phyloP scores from a whole-genome alignment of 2,797 vertebrate genomes.

The Oryzias dopingdopingensis region DNA sequence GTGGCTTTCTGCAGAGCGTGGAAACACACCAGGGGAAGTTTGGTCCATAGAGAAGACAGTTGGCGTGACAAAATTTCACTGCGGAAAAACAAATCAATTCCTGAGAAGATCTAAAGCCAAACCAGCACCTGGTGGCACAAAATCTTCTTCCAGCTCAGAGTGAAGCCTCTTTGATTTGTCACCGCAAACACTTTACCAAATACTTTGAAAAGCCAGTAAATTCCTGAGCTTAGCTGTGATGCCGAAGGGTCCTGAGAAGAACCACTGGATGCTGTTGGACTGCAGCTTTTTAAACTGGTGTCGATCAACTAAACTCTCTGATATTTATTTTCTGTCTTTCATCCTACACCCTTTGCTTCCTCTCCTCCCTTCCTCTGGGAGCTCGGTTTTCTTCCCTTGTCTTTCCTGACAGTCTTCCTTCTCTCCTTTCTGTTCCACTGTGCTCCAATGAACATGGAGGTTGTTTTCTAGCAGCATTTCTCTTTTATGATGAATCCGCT shows the following conservation, averaged over 20 bases:
- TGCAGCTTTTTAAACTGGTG: not conserved
- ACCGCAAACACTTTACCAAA: too few relatives aligned
- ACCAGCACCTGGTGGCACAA: too few relatives aligned
- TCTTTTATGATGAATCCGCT: not conserved
- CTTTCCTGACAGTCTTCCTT: not conserved
- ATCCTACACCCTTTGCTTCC: not conserved
- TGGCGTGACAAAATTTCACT: too few relatives aligned
- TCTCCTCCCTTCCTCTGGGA: not conserved
- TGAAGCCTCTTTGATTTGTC: too few relatives aligned
- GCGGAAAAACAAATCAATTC: too few relatives aligned
- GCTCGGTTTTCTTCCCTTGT: not conserved
- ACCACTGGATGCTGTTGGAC: not conserved
- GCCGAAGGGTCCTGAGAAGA: not conserved
- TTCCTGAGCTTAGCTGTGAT: too few relatives aligned
- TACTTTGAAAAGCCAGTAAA: too few relatives aligned
- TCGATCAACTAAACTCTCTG: not conserved
- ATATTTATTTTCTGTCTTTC: conserved; percentile 5
- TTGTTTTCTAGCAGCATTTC: not conserved
- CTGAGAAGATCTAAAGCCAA: too few relatives aligned
- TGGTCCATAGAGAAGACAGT: too few relatives aligned
- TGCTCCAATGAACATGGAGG: not conserved
- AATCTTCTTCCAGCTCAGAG: too few relatives aligned
- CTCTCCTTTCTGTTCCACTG: not conserved
- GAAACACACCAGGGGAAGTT: too few relatives aligned
- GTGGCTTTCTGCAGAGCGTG: too few relatives aligned